phyloP scores from a whole-genome alignment of 2,797 vertebrate genomes.

The Pipistrellus pipistrellus region DNA sequence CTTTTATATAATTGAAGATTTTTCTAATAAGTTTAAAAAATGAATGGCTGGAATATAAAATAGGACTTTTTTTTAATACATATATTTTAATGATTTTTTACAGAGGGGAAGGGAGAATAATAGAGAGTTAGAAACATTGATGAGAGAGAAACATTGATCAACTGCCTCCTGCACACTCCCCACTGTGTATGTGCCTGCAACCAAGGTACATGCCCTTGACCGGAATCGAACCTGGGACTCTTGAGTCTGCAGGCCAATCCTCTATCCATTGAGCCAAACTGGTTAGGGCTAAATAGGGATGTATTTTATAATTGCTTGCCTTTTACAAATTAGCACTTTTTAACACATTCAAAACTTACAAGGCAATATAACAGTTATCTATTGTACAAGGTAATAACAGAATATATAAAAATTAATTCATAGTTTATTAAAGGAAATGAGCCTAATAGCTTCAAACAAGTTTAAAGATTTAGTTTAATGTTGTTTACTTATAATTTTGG shows the following conservation, averaged over 20 bases:
- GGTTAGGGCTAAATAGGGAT: too few relatives aligned
- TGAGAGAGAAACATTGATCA: too few relatives aligned
- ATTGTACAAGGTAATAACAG: background rate
- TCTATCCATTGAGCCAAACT: too few relatives aligned
- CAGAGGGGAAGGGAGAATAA: too few relatives aligned
- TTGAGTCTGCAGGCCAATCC: too few relatives aligned
- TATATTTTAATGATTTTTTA: too few relatives aligned
- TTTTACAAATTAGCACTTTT: slow-evolving; percentile 29
- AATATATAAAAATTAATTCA: slow-evolving; percentile 7
- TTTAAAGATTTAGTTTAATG: background rate
- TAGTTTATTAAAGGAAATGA: background rate
- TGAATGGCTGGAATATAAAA: slow-evolving; percentile 15
- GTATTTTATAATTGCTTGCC: slow-evolving; percentile 39
- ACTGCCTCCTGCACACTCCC: too few relatives aligned
- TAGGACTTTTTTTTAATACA: background rate
- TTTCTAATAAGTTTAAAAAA: background rate
- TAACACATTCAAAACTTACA: background rate
- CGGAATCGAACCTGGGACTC: too few relatives aligned
- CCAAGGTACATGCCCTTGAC: too few relatives aligned
- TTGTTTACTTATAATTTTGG: slow-evolving; percentile 11
- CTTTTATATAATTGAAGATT: slow-evolving; percentile 30
- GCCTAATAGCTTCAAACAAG: background rate
- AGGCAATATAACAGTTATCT: background rate
- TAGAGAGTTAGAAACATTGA: too few relatives aligned
- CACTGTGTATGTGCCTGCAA: too few relatives aligned